These are phyloP conservation scores for Kuschelorhynchus macadamiae DNA, from an alignment of 2,888 invertebrate species.

Conservation along the genomic window DNA sequence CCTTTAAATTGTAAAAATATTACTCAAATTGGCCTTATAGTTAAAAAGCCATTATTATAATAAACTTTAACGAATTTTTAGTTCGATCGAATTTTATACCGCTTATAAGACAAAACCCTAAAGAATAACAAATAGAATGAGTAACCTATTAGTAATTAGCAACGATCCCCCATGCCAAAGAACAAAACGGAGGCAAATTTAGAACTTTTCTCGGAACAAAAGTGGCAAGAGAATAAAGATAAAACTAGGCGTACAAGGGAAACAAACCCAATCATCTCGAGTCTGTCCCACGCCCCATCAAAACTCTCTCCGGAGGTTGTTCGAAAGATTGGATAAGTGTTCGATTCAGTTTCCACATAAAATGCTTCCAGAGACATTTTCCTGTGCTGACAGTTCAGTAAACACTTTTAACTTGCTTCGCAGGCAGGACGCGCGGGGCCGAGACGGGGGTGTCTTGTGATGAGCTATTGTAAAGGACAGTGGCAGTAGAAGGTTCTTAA, in stretches of 20 bases:
- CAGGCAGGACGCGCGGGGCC: conserved; percentile 31
- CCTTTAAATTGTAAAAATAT: too few species aligned
- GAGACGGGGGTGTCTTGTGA: conserved; percentile 28
- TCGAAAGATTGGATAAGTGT: conserved; percentile 68
- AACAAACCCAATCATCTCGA: conserved; percentile 50
- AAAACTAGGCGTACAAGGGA: conserved; percentile 43
- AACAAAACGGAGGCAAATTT: too few species aligned
- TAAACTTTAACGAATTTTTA: too few species aligned
- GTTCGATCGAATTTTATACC: too few species aligned
- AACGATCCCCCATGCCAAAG: too few species aligned
- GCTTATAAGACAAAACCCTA: too few species aligned
- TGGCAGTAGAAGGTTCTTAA: too few species aligned
- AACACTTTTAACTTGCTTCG: conserved; percentile 64
- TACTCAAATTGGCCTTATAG: too few species aligned
- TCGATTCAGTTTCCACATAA: conserved; percentile 64
- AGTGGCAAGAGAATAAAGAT: conserved; percentile 8
- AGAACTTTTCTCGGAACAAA: not conserved
- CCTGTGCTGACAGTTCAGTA: conserved; percentile 69
- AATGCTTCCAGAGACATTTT: conserved; percentile 68
- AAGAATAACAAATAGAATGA: too few species aligned
- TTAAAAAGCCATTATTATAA: too few species aligned
- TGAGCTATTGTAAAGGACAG: conserved; percentile 63
- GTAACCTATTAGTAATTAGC: too few species aligned
- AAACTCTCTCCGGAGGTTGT: conserved; percentile 50
- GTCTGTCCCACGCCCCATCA: conserved; percentile 28